Evolutionary conservation across 1,140 invertebrate species (phyloP), one percentile per base, ranked within the genome.

Genomic region (Anoplolepis gracilipes): DNA sequence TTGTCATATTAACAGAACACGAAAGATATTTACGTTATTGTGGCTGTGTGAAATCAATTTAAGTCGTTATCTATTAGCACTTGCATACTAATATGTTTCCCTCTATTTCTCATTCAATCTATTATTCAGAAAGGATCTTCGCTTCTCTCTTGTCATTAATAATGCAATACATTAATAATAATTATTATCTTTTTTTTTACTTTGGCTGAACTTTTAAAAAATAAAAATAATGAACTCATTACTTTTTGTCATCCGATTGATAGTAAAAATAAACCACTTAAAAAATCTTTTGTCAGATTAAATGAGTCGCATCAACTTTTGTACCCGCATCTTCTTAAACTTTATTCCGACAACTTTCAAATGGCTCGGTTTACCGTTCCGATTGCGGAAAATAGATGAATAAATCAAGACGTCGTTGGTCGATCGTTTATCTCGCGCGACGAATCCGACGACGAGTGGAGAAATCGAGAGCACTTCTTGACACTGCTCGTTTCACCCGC

Each of bases 301-400:
- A 70, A 16, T 79, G 22, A 36, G 36, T 46, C 39, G 36, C 22
- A 59, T 73, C 16, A 59, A 72, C 36, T 59, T 30, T 82, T 33
- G n/a, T 30, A 57, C 62, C 77, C 49, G 78, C 53, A 72, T 82
- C 53, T 25, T 25, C 36, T 28, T 42, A 25, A 30, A 30, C 25
- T 36, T 16, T 11, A 5, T 55, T 22, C 67, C 57, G 30, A 59
- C 78, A 73, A 59, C 72, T 81, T 42, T 22, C 8, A 13, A 13
- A 72, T 61, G 67, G 25, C 25, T 57, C 65, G 53, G 25, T 82
- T 73, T 57, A 42, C 33, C 33, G 53, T 82, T 49, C 11, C 67
- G 53, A 72, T 72, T 59, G 33, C 53, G 13, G 53, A 46, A 72
- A 72, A 82, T 59, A 72, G 53, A 82, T 19, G 36, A 42, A 82